Base-by-base conservation (phyloP, 1,140 invertebrate species). In the Adoxophyes honmai region DNA sequence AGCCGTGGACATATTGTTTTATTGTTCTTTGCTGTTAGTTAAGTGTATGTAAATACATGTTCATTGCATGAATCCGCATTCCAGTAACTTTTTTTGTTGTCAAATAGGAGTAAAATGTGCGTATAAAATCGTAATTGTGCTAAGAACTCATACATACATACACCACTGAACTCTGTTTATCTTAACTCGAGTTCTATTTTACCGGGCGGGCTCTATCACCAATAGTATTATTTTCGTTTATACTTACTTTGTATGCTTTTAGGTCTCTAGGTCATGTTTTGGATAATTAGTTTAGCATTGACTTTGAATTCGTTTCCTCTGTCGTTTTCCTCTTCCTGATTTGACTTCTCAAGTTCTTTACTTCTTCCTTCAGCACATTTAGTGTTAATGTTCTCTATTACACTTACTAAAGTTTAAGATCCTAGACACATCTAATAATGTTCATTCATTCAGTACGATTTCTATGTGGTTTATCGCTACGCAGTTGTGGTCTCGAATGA, bases 401-500 rank as follows among this genome's bases (percentile, higher is more conserved):
- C 21, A 28, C 21, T 2, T 28, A 6, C 6, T 28, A 28, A 2
- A 28, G 21, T 28, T 28, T 28, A 28, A 6, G 2, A 28, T 28
- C 2, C n/a, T n/a, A n/a, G n/a, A n/a, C n/a, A n/a, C n/a, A 28
- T 28, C 21, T 28, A 28, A 28, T n/a, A n/a, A 28, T 6, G 21
- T 28, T 28, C n/a, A 6, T 28, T 28, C 21, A 28, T 28, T 28
- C 21, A 28, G 21, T 28, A n/a, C 6, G 21, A 3, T 28, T 6
- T 3, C 2, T 28, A 28, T 38, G 13, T 55, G 44, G 28, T 48
- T 9, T 54, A 37, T 35, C 15, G 10, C 39, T 55, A 33, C 39
- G 53, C 55, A 42, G 39, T 56, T 56, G 55, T 56, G 7, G 8
- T n/a, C 14, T n/a, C 13, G 9, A 28, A 15, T 34, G 21, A 44